phyloP scores from a whole-genome alignment of 2,113 vertebrate genomes.

The Gnathonemus echidnorhynchus region DNA sequence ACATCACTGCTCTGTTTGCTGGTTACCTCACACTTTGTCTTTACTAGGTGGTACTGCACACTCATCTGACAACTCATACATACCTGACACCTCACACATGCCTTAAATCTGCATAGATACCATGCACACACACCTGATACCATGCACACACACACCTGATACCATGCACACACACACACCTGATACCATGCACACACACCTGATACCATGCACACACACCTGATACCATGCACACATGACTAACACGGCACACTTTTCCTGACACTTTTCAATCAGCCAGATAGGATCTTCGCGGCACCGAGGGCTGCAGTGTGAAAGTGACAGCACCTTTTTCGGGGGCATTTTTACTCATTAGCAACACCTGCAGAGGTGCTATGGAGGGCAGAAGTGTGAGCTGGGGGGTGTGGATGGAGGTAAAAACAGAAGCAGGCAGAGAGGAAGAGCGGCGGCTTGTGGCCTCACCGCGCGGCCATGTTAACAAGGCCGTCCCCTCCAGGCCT shows the following conservation, averaged over 20 bases:
- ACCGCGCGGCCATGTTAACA: neutral
- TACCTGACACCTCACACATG: neutral
- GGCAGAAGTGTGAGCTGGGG: neutral
- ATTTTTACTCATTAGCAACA: constrained; percentile 3
- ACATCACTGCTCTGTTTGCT: neutral
- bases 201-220: neutral
- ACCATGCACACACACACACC: neutral
- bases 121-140: neutral
- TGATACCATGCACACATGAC: neutral
- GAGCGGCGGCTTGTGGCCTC: neutral
- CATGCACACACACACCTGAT: neutral
- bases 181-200: neutral
- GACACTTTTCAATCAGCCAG: neutral
- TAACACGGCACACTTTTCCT: neutral
- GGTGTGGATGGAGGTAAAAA: neutral
- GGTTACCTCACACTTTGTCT: neutral
- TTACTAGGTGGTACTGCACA: neutral
- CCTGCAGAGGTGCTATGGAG: neutral
- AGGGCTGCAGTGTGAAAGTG: neutral
- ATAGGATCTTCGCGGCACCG: neutral
- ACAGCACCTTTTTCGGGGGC: neutral
- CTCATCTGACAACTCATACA: neutral
- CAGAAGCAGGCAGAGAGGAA: neutral
- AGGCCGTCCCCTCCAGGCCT: neutral
- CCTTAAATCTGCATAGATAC: neutral